Evolutionary conservation across 2,888 invertebrate species (phyloP), one percentile per base, ranked within the genome.

Genomic region (Liposcelis brunnea): DNA sequence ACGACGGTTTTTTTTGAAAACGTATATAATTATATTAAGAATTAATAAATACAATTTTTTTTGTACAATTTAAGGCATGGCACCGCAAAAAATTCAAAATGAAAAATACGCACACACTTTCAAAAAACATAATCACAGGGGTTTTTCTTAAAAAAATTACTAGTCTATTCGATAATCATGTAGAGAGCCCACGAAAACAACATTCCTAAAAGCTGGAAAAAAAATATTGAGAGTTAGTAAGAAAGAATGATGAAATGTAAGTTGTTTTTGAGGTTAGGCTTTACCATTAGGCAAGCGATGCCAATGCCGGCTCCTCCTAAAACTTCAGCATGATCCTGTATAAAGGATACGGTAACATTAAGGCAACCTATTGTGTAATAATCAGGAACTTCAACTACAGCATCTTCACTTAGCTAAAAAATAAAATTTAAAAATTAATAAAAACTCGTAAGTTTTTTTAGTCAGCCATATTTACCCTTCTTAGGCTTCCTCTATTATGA

Each of bases 271-370:
- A n/a, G n/a, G n/a, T 16, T 21, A 31, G 15, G 26, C 1, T 60
- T 68, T 65, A 86, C 89, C 85, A 89, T 82, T 31, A 89, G 65
- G 51, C 80, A 69, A n/a, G 90, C 84, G 31, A 89, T 80, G 18
- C 78, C 74, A 48, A 90, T 75, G 6, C 86, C 89, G 16, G 80
- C 77, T 11, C 77, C 78, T 16, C 87, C 89, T 49, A 90, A 75
- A 49, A 84, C 72, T 1, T 78, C 70, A 1, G 89, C 86, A 60
- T 89, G 80, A 52, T 76, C 74, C 52, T 80, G 71, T 52, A 89
- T 72, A 56, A 77, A 80, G 46, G 73, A 69, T 42, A 74, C 74
- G 16, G 82, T 77, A 47, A 74, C 75, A 51, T 70, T 69, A 46
- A 80, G 68, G 59, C 90, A 90, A n/a, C 87, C 89, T 48, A 74